phyloP scores from a whole-genome alignment of 2,797 vertebrate genomes.

The Chrosomus eos region DNA sequence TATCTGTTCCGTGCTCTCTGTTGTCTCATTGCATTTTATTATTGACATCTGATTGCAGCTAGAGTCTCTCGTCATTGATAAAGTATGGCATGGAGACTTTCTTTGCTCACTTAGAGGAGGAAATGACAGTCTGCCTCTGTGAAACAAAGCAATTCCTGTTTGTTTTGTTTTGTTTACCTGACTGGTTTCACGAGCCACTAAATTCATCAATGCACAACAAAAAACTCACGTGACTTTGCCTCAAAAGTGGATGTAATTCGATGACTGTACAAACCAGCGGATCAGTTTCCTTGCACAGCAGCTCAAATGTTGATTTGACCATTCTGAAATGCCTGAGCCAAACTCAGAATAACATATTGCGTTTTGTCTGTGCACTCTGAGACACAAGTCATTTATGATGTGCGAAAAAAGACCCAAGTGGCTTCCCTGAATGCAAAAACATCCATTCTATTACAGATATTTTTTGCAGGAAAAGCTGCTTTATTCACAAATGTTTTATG shows the following conservation, averaged over 20 bases:
- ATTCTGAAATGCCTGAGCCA: background rate
- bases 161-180: constrained; percentile 9
- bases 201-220: background rate
- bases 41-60: background rate
- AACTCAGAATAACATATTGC: background rate
- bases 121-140: constrained; percentile 32
- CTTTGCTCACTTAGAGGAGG: constrained; percentile 29
- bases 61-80: constrained; percentile 25
- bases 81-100: background rate
- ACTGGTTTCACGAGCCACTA: background rate
- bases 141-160: constrained; percentile 12
- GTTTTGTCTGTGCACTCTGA: fast-evolving
- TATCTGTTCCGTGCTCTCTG: background rate
- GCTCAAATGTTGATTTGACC: background rate
- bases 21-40: constrained; percentile 23
- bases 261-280: background rate
- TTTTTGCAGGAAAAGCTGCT: background rate
- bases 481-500: background rate
- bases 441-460: background rate
- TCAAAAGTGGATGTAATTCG: background rate
- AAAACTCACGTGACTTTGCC: background rate
- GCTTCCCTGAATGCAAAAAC: background rate
- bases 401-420: too few relatives aligned
- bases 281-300: background rate
- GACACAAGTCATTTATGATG: background rate